A percentile compares a stretch with the other conserved stretches of the same genome.
Evolutionary conservation across 2,888 invertebrate species (phyloP).

Genomic region (Pseudococcus longispinus): DNA sequence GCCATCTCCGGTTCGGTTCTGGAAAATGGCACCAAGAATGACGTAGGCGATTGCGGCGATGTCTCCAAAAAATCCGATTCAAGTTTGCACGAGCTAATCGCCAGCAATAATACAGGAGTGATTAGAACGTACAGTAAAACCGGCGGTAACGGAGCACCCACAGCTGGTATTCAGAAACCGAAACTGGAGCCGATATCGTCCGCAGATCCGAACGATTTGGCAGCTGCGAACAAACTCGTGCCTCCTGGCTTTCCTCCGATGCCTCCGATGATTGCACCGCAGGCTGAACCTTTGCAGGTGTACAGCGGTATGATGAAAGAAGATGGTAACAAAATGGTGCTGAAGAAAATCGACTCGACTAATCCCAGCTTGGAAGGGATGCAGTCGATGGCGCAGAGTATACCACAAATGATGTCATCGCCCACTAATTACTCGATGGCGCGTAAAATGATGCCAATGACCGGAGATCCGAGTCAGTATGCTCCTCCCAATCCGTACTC

Average conservation of each 20-base stretch:
- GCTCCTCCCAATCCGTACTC: not conserved
- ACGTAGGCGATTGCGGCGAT: not conserved
- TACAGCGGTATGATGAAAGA: not conserved
- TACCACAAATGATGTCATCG: constrained; percentile 60
- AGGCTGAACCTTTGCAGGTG: not conserved
- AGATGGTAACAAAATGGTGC: not conserved
- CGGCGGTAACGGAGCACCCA: not conserved
- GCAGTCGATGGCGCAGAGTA: constrained; percentile 50
- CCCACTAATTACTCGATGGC: constrained; percentile 63
- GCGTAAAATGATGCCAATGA: constrained; percentile 60
- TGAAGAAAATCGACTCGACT: not conserved
- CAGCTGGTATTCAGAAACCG: not conserved
- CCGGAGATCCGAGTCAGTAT: not conserved
- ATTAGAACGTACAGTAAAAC: constrained; percentile 24
- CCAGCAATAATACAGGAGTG: not conserved
- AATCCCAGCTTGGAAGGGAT: constrained; percentile 52
- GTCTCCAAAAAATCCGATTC: not conserved
- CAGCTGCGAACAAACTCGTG: constrained; percentile 44
- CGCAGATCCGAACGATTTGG: not conserved
- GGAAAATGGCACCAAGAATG: not conserved
- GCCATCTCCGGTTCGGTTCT: not conserved
- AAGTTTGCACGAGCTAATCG: not conserved
- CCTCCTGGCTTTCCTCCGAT: constrained; percentile 61
- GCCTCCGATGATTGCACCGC: constrained; percentile 41
- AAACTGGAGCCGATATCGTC: not conserved